Evolutionary conservation across 2,113 vertebrate species (phyloP).

Genomic region (Aldabrachelys gigantea): DNA sequence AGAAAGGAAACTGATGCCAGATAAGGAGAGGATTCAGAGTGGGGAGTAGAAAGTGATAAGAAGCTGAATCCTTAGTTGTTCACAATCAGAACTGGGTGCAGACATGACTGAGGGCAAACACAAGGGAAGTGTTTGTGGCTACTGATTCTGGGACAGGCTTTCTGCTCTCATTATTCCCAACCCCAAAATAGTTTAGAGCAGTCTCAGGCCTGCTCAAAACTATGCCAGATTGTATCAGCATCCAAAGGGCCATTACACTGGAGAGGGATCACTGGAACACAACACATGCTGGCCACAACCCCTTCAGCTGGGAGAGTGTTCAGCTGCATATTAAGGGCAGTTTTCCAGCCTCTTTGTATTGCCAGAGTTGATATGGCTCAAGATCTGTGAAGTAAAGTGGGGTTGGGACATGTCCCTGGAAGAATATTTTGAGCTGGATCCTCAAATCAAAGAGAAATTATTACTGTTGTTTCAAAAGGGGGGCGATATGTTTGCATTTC

Average conservation of each 20-base stretch:
- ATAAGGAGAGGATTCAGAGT: background rate
- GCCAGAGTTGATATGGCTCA: background rate
- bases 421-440: slow-evolving; percentile 37
- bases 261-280: background rate
- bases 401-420: slow-evolving; percentile 9
- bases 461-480: slow-evolving; percentile 28
- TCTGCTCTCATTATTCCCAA: background rate
- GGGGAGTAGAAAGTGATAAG: background rate
- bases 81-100: background rate
- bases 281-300: slow-evolving; percentile 10
- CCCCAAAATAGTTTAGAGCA: background rate
- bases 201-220: background rate
- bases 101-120: background rate
- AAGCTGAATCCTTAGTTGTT: background rate
- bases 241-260: background rate
- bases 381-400: background rate
- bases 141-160: accelerated
- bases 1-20: background rate
- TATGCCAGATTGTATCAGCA: background rate
- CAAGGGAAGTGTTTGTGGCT: accelerated
- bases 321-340: accelerated
- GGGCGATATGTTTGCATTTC: slow-evolving; percentile 16
- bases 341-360: background rate
- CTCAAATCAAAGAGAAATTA: slow-evolving; percentile 31
- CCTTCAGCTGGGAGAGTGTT: background rate